Conservation (phyloP, 1,140 invertebrate genomes). For the Metopolophium dirhodum region DNA sequence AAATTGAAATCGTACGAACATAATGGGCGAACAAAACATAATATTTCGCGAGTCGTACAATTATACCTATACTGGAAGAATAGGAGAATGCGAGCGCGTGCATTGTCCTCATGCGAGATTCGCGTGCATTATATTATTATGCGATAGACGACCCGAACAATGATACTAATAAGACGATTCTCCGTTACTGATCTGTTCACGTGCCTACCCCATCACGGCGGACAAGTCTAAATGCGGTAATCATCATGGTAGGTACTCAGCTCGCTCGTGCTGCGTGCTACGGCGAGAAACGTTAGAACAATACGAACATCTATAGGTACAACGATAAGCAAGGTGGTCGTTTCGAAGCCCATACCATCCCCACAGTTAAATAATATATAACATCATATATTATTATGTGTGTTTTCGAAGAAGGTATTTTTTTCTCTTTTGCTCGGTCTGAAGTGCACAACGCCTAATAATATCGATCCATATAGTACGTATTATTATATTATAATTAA, state of each 20-base stretch:
- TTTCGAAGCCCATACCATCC: background rate
- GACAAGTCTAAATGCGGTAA: background rate
- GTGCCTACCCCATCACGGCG: too few relatives aligned
- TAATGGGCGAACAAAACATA: background rate
- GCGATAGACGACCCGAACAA: background rate
- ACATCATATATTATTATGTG: too few relatives aligned
- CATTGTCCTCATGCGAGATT: background rate
- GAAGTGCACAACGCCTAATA: background rate
- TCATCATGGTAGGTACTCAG: background rate
- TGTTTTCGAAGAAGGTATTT: background rate
- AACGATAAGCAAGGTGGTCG: background rate
- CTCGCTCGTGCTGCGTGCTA: background rate
- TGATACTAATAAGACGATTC: background rate
- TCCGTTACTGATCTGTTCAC: background rate
- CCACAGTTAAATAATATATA: too few relatives aligned
- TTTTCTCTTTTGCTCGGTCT: background rate
- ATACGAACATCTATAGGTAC: background rate
- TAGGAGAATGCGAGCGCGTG: background rate
- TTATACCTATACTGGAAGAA: background rate
- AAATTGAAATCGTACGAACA: background rate
- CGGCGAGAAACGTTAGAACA: background rate
- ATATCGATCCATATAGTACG: too few relatives aligned
- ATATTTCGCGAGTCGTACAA: background rate
- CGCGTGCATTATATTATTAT: background rate
- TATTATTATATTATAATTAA: too few relatives aligned